Conservation (phyloP, 2,113 vertebrate species). For the Myocastor coypus region DNA sequence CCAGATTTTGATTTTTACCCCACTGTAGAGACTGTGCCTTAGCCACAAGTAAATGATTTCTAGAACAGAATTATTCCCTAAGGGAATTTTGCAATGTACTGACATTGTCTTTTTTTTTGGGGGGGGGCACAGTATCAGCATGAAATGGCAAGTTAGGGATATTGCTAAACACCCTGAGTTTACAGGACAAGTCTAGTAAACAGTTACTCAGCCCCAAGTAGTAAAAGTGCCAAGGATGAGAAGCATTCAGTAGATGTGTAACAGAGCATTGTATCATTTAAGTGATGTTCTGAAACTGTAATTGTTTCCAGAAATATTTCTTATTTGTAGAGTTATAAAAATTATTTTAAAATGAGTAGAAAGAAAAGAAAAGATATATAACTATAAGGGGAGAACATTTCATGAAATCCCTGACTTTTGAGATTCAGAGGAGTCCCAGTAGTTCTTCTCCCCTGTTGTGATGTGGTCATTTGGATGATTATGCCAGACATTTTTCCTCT, state of each 20-base stretch:
- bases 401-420: neutral
- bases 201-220: neutral
- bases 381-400: neutral
- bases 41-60: neutral
- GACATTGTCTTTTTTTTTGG: neutral
- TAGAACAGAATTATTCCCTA: neutral
- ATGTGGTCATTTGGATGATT: neutral
- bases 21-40: neutral
- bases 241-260: neutral
- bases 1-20: neutral
- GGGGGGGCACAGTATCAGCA: neutral
- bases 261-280: neutral
- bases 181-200: neutral
- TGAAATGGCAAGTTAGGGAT: neutral
- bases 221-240: neutral
- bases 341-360: conserved; percentile 14
- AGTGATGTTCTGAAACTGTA: neutral
- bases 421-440: neutral
- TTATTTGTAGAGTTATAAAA: conserved; percentile 51
- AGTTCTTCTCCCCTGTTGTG: neutral
- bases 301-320: conserved; percentile 54
- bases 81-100: neutral
- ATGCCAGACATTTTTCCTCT: neutral
- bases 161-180: accelerated
- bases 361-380: neutral